Evolutionary conservation across 2,113 vertebrate species (phyloP).

Genomic region (Taurulus bubalis): DNA sequence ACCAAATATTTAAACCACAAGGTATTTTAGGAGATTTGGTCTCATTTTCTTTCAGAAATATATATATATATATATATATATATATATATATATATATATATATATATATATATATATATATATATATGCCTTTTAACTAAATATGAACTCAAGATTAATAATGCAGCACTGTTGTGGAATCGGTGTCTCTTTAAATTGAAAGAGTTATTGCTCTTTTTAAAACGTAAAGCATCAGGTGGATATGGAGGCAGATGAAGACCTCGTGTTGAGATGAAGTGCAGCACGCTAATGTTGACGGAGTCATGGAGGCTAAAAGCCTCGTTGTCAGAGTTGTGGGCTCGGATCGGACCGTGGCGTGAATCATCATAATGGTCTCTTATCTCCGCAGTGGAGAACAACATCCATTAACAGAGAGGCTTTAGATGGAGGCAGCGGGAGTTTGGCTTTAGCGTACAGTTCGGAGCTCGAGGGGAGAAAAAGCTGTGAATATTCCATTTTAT

Average conservation of each 20-base stretch:
- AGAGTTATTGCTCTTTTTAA: neutral
- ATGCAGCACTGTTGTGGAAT: neutral
- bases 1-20: no score
- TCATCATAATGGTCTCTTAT: slow-evolving; percentile 67
- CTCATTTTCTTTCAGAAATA: no score
- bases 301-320: slow-evolving; percentile 54
- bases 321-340: slow-evolving; percentile 40
- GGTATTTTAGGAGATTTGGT: no score
- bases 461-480: no score
- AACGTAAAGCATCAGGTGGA: neutral
- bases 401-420: slow-evolving; percentile 61
- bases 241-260: slow-evolving; percentile 24
- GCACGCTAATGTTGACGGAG: slow-evolving; percentile 44
- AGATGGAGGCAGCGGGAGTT: slow-evolving; percentile 32
- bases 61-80: no score
- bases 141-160: neutral
- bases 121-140: neutral
- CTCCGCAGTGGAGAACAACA: slow-evolving; percentile 60
- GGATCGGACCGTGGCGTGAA: slow-evolving; percentile 37
- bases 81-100: no score
- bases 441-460: slow-evolving; percentile 30
- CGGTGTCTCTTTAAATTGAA: neutral
- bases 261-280: slow-evolving; percentile 33
- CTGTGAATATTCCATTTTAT: slow-evolving; percentile 35
- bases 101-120: no score